Evolutionary conservation across 2,888 invertebrate genomes (phyloP).

Genomic region (Cephus pulcher): DNA sequence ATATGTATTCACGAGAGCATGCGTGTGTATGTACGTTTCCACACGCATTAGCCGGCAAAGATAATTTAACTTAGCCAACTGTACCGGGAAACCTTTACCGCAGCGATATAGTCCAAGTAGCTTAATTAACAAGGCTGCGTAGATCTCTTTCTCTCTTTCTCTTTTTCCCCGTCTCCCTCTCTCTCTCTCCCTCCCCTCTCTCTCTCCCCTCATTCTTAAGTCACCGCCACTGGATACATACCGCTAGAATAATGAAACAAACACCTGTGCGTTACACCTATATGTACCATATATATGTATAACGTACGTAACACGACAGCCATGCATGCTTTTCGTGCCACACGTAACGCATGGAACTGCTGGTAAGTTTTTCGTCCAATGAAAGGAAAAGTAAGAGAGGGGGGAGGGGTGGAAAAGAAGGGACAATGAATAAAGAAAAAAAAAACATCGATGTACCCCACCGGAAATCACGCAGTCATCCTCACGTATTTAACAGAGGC

Average conservation of each 20-base stretch:
- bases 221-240: background rate
- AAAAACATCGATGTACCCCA: background rate
- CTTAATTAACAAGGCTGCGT: no score
- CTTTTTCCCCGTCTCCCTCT: no score
- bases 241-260: background rate
- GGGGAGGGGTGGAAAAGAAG: background rate
- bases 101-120: background rate
- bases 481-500: background rate
- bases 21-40: background rate
- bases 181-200: no score
- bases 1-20: constrained; percentile 10
- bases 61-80: constrained; percentile 17
- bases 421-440: background rate
- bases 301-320: background rate
- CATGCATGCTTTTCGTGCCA: background rate
- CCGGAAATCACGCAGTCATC: background rate
- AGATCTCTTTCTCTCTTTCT: no score
- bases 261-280: background rate
- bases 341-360: background rate
- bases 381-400: background rate
- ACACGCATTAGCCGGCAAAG: constrained; percentile 15
- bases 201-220: background rate
- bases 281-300: background rate
- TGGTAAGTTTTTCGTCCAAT: background rate
- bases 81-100: background rate